Conservation (phyloP, 2,888 invertebrate species). For the Sussaba pulchella region DNA sequence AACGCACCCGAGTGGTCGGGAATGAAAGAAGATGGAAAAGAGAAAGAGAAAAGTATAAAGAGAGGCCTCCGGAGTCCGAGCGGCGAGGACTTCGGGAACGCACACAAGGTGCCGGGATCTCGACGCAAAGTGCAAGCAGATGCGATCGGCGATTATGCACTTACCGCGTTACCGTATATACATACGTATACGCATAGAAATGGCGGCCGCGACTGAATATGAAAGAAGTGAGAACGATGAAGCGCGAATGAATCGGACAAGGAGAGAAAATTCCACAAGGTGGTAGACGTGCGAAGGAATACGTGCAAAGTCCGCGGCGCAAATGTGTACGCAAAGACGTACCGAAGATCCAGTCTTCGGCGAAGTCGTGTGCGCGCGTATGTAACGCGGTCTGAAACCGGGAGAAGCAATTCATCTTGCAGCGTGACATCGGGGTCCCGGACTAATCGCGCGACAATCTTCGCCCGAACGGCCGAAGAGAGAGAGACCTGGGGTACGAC, state of each 20-base stretch:
- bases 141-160: constrained; percentile 84
- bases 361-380: constrained; percentile 53
- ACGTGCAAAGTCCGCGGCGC: background rate
- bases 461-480: constrained; percentile 73
- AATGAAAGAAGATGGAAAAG: constrained; percentile 1
- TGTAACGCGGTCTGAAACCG: constrained; percentile 73
- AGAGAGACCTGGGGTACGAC: constrained; percentile 72
- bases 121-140: constrained; percentile 83
- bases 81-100: constrained; percentile 62
- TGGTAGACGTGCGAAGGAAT: constrained; percentile 60
- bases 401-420: constrained; percentile 83
- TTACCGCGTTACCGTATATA: constrained; percentile 83
- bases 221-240: constrained; percentile 40
- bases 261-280: constrained; percentile 30
- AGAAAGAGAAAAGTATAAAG: constrained; percentile 19
- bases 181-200: background rate
- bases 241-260: constrained; percentile 41
- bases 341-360: constrained; percentile 67
- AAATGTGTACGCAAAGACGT: constrained; percentile 53
- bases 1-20: constrained; percentile 8
- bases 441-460: constrained; percentile 85
- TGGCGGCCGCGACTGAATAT: constrained; percentile 24
- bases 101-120: constrained; percentile 80
- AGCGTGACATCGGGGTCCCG: constrained; percentile 81
- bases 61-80: constrained; percentile 58